Base-by-base conservation (phyloP, 2,113 vertebrate species). In the Gopherus flavomarginatus region DNA sequence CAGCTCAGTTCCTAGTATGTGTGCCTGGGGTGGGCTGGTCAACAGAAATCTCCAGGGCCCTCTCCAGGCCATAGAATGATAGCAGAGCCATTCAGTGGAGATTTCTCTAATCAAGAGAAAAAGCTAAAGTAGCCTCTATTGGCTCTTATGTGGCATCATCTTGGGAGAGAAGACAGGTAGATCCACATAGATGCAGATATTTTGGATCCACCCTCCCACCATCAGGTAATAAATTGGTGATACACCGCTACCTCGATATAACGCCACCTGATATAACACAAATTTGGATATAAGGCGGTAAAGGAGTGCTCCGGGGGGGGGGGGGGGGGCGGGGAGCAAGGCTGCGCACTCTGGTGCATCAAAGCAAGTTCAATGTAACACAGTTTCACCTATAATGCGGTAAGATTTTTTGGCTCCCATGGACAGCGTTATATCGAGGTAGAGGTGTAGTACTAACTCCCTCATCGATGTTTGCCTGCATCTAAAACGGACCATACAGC, bases 1-100 rank as follows among this genome's bases (percentile, higher is more conserved):
- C 19, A 42, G 22, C 22, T 92, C 52, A 82, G 0, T 3, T 52
- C 86, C n/a, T 49, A 24, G 14, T 19, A 42, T 35, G n/a, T 49
- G 22, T 5, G 62, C 14, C 0, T 1, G 54, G n/a, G 16, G 52
- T 2, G 6, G 14, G 31, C 31, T 9, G 5, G 11, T 72, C 0
- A 0, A 44, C 78, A 93, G 38, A n/a, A 89, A 86, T 72, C 11
- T 31, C 38, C 86, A 5, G 81, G 44, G 29, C 62, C 42, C 13
- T 77, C 11, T 79, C 89, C 0, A 50, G 24, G n/a, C 7, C 29
- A 42, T 8, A 65, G 81, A 42, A 14, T 44, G 24, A 31, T 4
- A 19, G 9, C 7, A 81, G 29, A 80, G 1, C 17, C 57, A 44
- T 54, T 14, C 35, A 90, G 21, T 50, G 52, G 5, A 29, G 31